These are phyloP conservation scores for Plecotus auritus DNA, from an alignment of 2,113 vertebrate genomes.

Conservation along the genomic window DNA sequence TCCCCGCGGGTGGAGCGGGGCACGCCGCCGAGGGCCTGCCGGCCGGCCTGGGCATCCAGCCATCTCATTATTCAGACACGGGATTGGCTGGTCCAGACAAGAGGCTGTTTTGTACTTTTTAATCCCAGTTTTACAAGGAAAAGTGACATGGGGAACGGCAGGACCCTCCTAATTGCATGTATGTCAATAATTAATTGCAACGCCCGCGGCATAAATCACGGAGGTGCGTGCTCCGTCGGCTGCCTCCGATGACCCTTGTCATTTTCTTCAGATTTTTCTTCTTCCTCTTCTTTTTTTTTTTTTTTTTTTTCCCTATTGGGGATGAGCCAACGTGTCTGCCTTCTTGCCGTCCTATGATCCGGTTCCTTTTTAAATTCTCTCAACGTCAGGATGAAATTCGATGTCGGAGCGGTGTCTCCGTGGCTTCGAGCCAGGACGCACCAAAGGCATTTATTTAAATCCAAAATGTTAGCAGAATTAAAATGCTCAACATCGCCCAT, in stretches of 20 bases:
- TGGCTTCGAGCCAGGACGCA: neutral
- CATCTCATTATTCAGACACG: neutral
- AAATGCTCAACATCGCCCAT: rapidly evolving
- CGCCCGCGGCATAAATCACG: too few species aligned
- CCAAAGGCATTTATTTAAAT: neutral
- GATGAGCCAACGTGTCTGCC: neutral
- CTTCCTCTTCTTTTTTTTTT: too few species aligned
- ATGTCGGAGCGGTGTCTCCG: rapidly evolving
- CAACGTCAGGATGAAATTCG: neutral
- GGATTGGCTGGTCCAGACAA: neutral
- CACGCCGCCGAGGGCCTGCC: rapidly evolving
- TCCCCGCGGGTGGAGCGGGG: neutral
- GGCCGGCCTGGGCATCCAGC: rapidly evolving
- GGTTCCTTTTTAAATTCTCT: neutral
- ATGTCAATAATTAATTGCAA: too few species aligned
- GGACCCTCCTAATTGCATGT: neutral
- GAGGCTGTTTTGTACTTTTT: too few species aligned
- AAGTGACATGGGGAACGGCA: neutral
- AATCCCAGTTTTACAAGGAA: neutral
- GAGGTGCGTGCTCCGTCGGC: rapidly evolving
- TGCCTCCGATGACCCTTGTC: neutral
- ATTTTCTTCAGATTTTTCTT: neutral
- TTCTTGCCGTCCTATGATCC: neutral
- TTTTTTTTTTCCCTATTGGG: too few species aligned
- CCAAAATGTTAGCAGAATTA: neutral